phyloP scores from a whole-genome alignment of 2,113 vertebrate genomes.

The Hippocampus mohnikei region DNA sequence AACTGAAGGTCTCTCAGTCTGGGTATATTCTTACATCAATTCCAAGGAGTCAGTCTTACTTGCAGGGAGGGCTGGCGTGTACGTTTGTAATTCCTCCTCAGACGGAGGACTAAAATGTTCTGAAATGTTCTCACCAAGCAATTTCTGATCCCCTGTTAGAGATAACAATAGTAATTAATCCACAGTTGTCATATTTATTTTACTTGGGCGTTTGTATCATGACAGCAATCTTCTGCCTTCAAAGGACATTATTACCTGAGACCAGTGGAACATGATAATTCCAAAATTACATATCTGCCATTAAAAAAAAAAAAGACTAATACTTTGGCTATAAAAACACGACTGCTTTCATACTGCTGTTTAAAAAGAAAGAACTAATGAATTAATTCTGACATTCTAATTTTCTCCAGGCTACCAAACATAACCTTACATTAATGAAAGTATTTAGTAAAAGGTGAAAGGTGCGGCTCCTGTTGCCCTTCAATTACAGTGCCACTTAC shows the following conservation, averaged over 20 bases:
- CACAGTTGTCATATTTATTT: conserved; percentile 23
- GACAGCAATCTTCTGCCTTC: conserved; percentile 30
- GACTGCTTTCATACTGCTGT: conserved; percentile 10
- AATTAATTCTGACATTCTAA: conserved; percentile 15
- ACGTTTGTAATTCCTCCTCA: conserved; percentile 12
- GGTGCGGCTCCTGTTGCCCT: conserved; percentile 23
- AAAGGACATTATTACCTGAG: conserved; percentile 40
- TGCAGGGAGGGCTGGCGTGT: not conserved
- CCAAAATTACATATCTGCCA: conserved; percentile 27
- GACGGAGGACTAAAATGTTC: conserved; percentile 21
- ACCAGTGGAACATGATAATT: conserved; percentile 31
- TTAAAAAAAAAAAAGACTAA: conserved; percentile 5
- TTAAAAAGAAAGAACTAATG: not conserved
- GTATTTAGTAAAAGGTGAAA: conserved; percentile 14
- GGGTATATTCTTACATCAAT: not conserved
- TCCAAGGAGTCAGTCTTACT: not conserved
- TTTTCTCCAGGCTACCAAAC: conserved; percentile 12
- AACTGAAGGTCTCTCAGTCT: not conserved
- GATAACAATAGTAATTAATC: conserved; percentile 48
- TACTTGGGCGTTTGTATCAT: conserved; percentile 19
- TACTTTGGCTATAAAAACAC: conserved; percentile 3
- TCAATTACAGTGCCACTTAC: conserved; percentile 12
- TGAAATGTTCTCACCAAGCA: conserved; percentile 13
- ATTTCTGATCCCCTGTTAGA: conserved; percentile 32
- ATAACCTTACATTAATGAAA: conserved; percentile 12